phyloP scores from a whole-genome alignment of 2,888 invertebrate species.

The Chrysolina americana region DNA sequence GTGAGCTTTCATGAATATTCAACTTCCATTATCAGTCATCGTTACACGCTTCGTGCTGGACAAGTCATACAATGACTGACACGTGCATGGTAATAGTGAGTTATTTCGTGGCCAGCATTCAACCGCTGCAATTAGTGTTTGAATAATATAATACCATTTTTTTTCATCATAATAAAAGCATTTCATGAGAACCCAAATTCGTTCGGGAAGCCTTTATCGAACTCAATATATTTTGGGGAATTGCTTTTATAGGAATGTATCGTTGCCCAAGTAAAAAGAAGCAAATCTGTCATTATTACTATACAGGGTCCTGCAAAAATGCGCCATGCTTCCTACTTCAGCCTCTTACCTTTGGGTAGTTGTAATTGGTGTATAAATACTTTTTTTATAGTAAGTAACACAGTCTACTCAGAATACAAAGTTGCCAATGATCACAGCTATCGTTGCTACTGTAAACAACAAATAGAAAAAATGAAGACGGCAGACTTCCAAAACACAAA shows the following conservation, averaged over 20 bases:
- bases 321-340: too few relatives aligned
- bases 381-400: too few relatives aligned
- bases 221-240: too few relatives aligned
- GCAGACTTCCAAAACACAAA: too few relatives aligned
- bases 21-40: slow-evolving; percentile 10
- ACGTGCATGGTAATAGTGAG: slow-evolving; percentile 11
- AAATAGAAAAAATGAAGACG: too few relatives aligned
- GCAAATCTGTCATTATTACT: too few relatives aligned
- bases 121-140: background rate
- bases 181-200: background rate
- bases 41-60: slow-evolving; percentile 8
- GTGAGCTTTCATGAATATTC: slow-evolving; percentile 17
- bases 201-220: background rate
- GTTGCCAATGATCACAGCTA: too few relatives aligned
- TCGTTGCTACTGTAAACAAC: too few relatives aligned
- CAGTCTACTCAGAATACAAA: too few relatives aligned
- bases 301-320: background rate
- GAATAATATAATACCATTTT: slow-evolving; percentile 4
- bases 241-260: background rate
- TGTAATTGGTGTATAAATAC: too few relatives aligned
- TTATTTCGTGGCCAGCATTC: slow-evolving; percentile 7
- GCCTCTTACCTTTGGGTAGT: too few relatives aligned
- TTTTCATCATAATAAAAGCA: background rate
- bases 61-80: slow-evolving; percentile 6
- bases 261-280: background rate